Percentiles rank a stretch among this genome's conserved stretches.
These are phyloP conservation scores for Procambarus clarkii DNA, from an alignment of 1,140 invertebrate species.

Conservation along the genomic window DNA sequence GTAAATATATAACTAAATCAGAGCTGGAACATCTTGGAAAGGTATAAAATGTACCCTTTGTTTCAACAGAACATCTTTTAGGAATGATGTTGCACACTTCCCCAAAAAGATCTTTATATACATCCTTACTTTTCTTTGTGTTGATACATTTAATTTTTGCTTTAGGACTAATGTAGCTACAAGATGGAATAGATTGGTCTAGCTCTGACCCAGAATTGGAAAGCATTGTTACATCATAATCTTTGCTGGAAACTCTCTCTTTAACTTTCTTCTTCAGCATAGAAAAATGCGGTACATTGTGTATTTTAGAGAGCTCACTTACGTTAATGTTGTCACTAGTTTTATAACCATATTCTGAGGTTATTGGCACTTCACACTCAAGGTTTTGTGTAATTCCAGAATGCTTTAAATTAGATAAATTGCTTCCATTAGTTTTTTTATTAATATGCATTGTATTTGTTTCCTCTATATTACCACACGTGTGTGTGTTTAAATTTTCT, in stretches of 20 bases:
- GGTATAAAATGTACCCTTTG: conserved; percentile 26
- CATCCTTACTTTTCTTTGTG: not conserved
- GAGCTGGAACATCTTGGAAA: not conserved
- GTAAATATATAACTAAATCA: conserved; percentile 16
- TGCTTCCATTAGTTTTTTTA: not conserved
- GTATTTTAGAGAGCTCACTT: not conserved
- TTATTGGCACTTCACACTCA: not conserved
- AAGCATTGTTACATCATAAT: too few species aligned
- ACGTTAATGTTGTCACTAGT: not conserved
- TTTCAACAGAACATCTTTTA: not conserved
- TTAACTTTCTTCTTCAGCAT: not conserved
- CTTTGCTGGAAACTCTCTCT: not conserved
- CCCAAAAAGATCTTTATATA: conserved; percentile 25
- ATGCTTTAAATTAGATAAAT: not conserved
- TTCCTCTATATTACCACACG: not conserved
- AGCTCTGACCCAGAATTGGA: not conserved
- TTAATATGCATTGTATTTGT: not conserved
- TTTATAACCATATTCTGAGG: not conserved
- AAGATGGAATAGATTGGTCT: not conserved
- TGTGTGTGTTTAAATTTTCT: not conserved
- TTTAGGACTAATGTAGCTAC: not conserved
- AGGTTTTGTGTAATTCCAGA: not conserved
- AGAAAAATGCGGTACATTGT: not conserved
- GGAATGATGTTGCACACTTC: not conserved
- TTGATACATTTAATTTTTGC: not conserved